Percentiles rank a stretch among this genome's conserved stretches.
These are phyloP conservation scores for Brachirus orientalis DNA, from an alignment of 2,113 vertebrate species.

Conservation along the genomic window DNA sequence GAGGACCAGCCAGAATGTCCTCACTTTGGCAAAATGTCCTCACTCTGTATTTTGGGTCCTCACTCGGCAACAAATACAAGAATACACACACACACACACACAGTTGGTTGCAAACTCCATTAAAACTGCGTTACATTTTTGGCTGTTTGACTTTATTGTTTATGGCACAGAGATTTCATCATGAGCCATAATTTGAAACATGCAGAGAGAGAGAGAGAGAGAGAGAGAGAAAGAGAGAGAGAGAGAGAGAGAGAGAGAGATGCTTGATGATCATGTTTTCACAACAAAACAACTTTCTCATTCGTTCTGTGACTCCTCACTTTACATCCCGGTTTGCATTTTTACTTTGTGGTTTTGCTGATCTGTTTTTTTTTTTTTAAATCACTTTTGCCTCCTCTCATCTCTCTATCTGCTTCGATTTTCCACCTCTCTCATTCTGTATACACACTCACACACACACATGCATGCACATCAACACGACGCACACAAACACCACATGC, in stretches of 20 bases:
- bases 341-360: not conserved
- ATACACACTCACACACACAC: not conserved
- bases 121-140: constrained; percentile 52
- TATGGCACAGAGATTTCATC: constrained; percentile 50
- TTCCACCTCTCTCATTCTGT: constrained; percentile 21
- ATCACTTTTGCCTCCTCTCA: not conserved
- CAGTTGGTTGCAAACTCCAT: constrained; percentile 37
- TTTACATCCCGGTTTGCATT: not conserved
- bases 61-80: no score
- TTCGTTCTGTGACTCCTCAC: not conserved
- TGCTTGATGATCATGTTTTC: constrained; percentile 21
- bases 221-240: no score
- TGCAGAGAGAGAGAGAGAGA: constrained; percentile 26
- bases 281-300: constrained; percentile 24
- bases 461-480: constrained; percentile 3
- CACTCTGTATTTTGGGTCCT: no score
- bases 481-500: constrained; percentile 52
- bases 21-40: no score
- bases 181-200: constrained; percentile 61
- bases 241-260: not conserved
- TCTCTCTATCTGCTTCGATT: not conserved
- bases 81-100: constrained; percentile 1
- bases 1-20: no score
- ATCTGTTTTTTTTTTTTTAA: not conserved
- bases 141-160: constrained; percentile 49